Conservation (phyloP, 1,140 invertebrate species). For the Anagrus nilaparvatae region DNA sequence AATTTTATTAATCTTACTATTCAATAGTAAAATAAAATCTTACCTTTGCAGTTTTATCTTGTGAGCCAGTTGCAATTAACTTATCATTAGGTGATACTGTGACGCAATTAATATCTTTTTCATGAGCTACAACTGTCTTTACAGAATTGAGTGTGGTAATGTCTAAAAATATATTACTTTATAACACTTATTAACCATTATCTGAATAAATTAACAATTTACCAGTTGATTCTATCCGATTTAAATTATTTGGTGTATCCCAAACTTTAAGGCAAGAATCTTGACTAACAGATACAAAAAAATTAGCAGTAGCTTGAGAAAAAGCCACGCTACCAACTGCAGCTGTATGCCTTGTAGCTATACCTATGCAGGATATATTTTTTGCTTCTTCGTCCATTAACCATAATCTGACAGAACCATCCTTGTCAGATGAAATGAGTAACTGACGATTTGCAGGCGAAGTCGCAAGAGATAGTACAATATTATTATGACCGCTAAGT, state of each 20-base stretch:
- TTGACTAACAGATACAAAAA: conserved; percentile 73
- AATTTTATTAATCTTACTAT: too few relatives aligned
- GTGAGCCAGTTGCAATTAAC: conserved; percentile 78
- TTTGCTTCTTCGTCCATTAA: conserved; percentile 44
- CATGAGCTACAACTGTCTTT: conserved; percentile 70
- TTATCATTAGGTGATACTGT: conserved; percentile 82
- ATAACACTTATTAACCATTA: conserved; percentile 11
- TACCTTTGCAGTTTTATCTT: conserved; percentile 91
- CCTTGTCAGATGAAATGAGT: conserved; percentile 75
- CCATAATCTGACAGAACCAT: conserved; percentile 79
- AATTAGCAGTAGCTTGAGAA: conserved; percentile 47
- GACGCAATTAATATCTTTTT: conserved; percentile 84
- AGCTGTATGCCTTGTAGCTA: conserved; percentile 68
- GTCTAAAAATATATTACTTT: conserved; percentile 3
- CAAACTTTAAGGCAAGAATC: conserved; percentile 91
- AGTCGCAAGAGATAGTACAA: conserved; percentile 65
- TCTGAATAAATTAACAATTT: conserved; percentile 18
- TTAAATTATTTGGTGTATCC: conserved; percentile 52
- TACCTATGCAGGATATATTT: conserved; percentile 53
- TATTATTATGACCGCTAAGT: conserved; percentile 77
- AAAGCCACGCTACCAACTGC: conserved; percentile 70
- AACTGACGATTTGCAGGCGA: conserved; percentile 53
- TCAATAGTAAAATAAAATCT: too few relatives aligned
- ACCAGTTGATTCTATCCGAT: conserved; percentile 26
- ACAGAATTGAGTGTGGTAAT: conserved; percentile 47